phyloP scores from a whole-genome alignment of 2,113 vertebrate genomes.

The Hepsetus odoe region DNA sequence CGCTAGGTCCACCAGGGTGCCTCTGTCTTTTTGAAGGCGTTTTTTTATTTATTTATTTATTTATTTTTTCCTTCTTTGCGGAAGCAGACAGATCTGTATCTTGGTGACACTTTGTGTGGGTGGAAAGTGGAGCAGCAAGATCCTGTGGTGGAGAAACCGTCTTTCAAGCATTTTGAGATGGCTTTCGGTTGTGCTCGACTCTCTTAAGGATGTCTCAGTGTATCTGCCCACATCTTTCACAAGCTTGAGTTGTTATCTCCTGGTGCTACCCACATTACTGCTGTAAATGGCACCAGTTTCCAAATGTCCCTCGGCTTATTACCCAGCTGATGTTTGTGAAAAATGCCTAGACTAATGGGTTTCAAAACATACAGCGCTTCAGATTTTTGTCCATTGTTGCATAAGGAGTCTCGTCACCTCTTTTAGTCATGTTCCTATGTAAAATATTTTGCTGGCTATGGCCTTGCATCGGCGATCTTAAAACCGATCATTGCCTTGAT shows the following conservation, averaged over 20 bases:
- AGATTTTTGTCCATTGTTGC: not conserved
- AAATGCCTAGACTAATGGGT: not conserved
- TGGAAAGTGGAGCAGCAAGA: conserved; percentile 50
- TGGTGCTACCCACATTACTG: conserved; percentile 16
- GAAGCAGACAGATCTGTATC: conserved; percentile 58
- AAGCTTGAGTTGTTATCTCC: not conserved
- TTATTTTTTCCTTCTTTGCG: not conserved
- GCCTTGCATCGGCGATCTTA: no score
- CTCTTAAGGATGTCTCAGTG: conserved; percentile 22
- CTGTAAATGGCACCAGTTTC: conserved; percentile 13
- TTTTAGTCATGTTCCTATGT: not conserved
- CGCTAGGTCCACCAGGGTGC: conserved; percentile 50
- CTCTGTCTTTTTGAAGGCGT: conserved; percentile 60
- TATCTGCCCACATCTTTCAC: conserved; percentile 27
- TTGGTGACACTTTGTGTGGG: conserved; percentile 41
- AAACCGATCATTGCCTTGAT: no score
- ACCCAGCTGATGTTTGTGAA: not conserved
- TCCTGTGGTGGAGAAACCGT: conserved; percentile 49
- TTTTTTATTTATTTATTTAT: conserved; percentile 11
- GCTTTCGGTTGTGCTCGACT: conserved; percentile 34
- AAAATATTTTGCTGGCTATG: no score
- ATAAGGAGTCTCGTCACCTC: not conserved
- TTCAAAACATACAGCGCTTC: not conserved
- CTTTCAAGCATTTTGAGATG: conserved; percentile 45
- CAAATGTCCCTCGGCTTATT: not conserved